Base-by-base conservation (phyloP, 2,113 vertebrate genomes). In the Hymenochirus boettgeri region DNA sequence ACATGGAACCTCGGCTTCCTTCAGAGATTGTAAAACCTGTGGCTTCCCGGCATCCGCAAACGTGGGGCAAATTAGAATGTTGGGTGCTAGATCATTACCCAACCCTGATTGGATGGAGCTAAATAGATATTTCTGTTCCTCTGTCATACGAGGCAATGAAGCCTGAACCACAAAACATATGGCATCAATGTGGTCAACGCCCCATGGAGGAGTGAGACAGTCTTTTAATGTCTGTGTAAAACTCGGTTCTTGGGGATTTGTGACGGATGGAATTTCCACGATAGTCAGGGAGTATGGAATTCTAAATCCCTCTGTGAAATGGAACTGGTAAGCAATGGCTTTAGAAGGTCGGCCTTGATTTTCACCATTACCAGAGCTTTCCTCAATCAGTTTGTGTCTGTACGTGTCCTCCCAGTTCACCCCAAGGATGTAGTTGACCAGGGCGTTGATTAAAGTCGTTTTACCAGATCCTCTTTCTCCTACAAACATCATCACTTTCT, bases 251-350 rank as follows among this genome's bases (percentile, higher is more conserved):
- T n/a, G n/a, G n/a, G n/a, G n/a, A n/a, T n/a, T n/a, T n/a, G n/a
- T n/a, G n/a, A n/a, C n/a, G n/a, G n/a, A n/a, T 18, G 80, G 83
- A 1, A 78, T 82, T 72, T 86, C 84, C 1, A 82, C 64, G 1
- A 86, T 62, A 3, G 78, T 84, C 19, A 85, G 7, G 1, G 80
- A 80, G 61, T 46, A 72, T 0, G 57, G 17, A 1, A 80, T 55
- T 5, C 45, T 9, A 26, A 83, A 82, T 0, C 74, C 77, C 0
- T 72, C 29, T 12, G 56, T 62, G 47, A 74, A 26, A 55, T 79
- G 23, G 35, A 86, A 13, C 35, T 75, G 46, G 27, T 83, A 86
- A 13, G 69, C 76, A 0, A 72, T 79, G 61, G 85, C 72, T 8
- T 73, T 64, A 8, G 77, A 77, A 0, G 76, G 81, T 53, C 83